Conservation (phyloP, 2,113 vertebrate genomes). For the Hymenochirus boettgeri region DNA sequence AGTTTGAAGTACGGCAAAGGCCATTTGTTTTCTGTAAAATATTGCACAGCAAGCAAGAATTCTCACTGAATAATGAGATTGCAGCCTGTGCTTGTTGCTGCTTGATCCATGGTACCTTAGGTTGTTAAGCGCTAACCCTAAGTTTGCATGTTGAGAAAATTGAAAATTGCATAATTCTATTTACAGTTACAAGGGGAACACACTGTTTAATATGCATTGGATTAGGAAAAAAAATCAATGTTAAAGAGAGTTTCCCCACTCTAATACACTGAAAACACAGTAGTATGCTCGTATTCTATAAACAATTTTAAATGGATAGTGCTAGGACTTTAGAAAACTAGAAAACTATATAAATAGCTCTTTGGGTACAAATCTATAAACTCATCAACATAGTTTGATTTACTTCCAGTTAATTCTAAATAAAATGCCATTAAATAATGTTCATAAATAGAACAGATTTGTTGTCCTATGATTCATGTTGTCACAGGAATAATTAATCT, state of each 20-base stretch:
- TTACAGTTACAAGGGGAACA: constrained; percentile 40
- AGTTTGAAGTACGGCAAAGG: constrained; percentile 24
- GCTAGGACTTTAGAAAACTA: not conserved
- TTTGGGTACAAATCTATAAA: constrained; percentile 14
- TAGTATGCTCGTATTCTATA: constrained; percentile 10
- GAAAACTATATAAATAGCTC: too few species aligned
- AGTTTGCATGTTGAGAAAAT: constrained; percentile 44
- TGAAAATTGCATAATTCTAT: constrained; percentile 48
- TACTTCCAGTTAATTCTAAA: constrained; percentile 29
- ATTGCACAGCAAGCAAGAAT: constrained; percentile 32
- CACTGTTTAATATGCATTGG: constrained; percentile 49
- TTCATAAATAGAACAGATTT: not conserved
- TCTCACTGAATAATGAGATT: constrained; percentile 41
- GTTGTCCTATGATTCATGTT: not conserved
- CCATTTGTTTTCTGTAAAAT: constrained; percentile 32
- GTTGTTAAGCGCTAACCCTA: constrained; percentile 46
- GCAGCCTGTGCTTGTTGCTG: constrained; percentile 18
- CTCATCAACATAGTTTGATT: constrained; percentile 11
- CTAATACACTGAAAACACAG: constrained; percentile 29
- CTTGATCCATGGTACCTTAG: constrained; percentile 14
- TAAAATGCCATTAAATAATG: not conserved
- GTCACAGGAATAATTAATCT: not conserved
- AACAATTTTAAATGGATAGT: not conserved
- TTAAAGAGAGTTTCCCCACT: constrained; percentile 13
- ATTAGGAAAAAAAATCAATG: constrained; percentile 39